Conservation (phyloP, 2,113 vertebrate species). For the Acinonyx jubatus region DNA sequence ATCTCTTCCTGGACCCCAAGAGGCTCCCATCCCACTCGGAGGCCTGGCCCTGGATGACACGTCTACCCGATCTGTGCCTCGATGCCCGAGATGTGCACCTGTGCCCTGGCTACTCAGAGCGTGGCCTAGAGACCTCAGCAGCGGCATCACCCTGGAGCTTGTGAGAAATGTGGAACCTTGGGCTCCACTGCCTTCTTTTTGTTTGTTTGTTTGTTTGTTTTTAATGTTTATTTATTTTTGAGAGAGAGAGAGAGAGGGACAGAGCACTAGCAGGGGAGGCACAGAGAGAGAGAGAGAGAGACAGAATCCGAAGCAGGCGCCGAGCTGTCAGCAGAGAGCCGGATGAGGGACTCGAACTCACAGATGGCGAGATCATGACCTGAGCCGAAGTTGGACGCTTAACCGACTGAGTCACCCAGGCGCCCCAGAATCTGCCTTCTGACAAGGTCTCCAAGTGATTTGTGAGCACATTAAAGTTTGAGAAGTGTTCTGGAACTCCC, state of each 20-base stretch:
- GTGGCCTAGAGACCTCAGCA: not conserved
- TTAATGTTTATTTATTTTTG: too few relatives aligned
- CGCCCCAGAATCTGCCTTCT: not conserved
- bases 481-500: not conserved
- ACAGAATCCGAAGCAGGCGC: too few relatives aligned
- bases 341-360: too few relatives aligned
- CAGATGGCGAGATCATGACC: too few relatives aligned
- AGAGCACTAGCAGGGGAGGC: too few relatives aligned
- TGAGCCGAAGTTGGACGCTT: too few relatives aligned
- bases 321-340: too few relatives aligned
- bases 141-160: not conserved
- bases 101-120: not conserved
- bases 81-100: fast-evolving
- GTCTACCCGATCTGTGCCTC: fast-evolving
- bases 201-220: too few relatives aligned
- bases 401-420: too few relatives aligned
- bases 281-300: too few relatives aligned
- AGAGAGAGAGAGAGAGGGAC: too few relatives aligned
- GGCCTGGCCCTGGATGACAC: not conserved
- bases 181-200: not conserved
- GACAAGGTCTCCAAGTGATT: not conserved
- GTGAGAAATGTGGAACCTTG: not conserved
- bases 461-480: not conserved
- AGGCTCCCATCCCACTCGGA: not conserved
- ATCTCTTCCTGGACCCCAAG: not conserved